Evolutionary conservation across 2,888 invertebrate genomes (phyloP), one percentile per base, ranked within the genome.

Genomic region (Caenorhabditis sulstoni): DNA sequence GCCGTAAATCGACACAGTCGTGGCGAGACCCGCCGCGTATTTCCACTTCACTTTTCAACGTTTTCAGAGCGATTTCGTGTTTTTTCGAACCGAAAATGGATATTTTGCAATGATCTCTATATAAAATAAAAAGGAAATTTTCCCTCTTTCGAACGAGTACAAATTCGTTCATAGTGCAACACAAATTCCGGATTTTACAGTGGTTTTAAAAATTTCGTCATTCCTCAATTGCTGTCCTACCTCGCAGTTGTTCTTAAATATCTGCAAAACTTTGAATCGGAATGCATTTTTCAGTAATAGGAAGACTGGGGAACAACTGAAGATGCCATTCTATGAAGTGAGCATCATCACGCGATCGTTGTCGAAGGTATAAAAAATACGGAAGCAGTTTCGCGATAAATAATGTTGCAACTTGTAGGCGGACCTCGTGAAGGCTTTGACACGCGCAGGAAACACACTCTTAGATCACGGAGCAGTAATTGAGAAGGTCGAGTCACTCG

Each of bases 401-500:
- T 49, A 4, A 18, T 35, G n/a, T 0, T 20, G 11, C 16, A 14
- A 11, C 47, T 82, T 85, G 45, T 64, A 84, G 86, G 58, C 85
- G 9, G 87, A 88, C 78, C 81, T 89, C 8, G 81, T 87, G n/a
- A 86, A 85, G 50, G 81, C 86, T 2, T 49, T 89, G 9, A 70
- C 82, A 16, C 81, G 89, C n/a, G 86, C 86, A 8, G 88, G 87
- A 23, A 85, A 81, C 20, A 82, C 84, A 58, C 49, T 89, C 18
- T 76, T 89, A n/a, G 85, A 89, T 55, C 78, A 88, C 64, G 89
- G 89, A 22, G 89, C 87, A 4, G 88, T 89, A 9, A 88, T 89
- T 35, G 85, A 86, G 62, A 85, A 86, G 61, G 75, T 86, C 1
- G 83, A 89, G 65, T 87, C 87, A 22, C 80, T 89, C 9, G 89